These are phyloP conservation scores for Origma solitaria DNA, from an alignment of 2,113 vertebrate genomes.

Conservation along the genomic window DNA sequence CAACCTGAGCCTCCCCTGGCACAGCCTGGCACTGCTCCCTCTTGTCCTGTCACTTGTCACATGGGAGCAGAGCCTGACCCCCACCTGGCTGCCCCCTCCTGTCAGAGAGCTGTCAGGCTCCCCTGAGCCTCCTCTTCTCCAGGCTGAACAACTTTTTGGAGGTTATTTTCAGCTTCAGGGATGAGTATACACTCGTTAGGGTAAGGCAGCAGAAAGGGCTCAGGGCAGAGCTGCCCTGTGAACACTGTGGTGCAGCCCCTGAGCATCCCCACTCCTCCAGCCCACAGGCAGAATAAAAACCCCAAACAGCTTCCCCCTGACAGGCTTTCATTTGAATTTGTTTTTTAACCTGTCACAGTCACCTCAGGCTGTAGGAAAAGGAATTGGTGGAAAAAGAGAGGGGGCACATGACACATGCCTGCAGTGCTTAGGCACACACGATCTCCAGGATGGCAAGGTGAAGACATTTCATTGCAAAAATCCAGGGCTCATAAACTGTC, in stretches of 20 bases:
- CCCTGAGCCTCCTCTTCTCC: background rate
- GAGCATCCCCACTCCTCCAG: background rate
- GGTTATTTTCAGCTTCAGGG: background rate
- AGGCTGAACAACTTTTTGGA: background rate
- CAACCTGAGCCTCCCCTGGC: background rate
- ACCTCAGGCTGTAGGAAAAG: background rate
- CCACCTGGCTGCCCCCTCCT: background rate
- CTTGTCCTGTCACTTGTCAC: background rate
- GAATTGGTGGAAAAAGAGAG: fast-evolving
- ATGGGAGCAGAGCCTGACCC: background rate
- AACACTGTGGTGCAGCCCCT: too few species aligned
- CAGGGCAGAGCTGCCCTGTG: background rate
- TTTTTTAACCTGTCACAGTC: background rate
- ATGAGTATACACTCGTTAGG: fast-evolving
- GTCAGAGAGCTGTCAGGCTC: background rate
- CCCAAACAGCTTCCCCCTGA: background rate
- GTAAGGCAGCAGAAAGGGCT: background rate
- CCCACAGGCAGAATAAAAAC: background rate
- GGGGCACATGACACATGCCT: fast-evolving
- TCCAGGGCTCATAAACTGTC: too few species aligned
- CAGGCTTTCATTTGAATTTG: background rate
- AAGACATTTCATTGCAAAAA: too few species aligned
- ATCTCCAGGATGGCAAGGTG: too few species aligned
- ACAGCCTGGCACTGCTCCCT: background rate
- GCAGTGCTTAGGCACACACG: too few species aligned